Conservation (phyloP, 2,888 invertebrate genomes). For the Hydroisotoma schaefferi region DNA sequence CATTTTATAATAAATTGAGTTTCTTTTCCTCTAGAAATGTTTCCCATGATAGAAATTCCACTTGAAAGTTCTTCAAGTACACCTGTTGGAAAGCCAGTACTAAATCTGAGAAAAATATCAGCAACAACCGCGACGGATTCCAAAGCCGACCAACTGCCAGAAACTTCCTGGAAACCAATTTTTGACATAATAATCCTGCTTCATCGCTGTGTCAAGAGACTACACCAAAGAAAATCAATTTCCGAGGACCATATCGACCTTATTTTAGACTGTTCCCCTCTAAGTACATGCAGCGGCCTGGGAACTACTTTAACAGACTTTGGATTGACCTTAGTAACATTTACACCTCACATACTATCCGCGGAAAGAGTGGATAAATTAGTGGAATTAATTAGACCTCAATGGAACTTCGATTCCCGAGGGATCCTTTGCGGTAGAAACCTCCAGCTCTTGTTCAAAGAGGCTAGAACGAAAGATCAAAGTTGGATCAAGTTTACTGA, state of each 20-base stretch:
- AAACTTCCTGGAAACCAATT: conserved; percentile 14
- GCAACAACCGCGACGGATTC: no score
- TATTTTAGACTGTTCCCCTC: conserved; percentile 22
- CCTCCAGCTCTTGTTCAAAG: no score
- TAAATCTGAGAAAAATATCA: no score
- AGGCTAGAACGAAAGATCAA: neutral
- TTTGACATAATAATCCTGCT: conserved; percentile 31
- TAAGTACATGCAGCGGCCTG: conserved; percentile 15
- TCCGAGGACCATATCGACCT: conserved; percentile 18
- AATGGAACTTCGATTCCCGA: conserved; percentile 20
- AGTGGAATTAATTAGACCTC: conserved; percentile 29
- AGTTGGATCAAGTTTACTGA: conserved; percentile 25
- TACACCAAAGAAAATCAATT: conserved; percentile 22
- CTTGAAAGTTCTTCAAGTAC: neutral
- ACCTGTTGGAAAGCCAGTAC: no score
- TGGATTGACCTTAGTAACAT: conserved; percentile 31
- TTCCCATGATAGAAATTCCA: conserved; percentile 25
- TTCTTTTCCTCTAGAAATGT: conserved; percentile 25
- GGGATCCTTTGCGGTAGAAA: conserved; percentile 39
- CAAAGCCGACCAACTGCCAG: no score
- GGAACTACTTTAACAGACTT: conserved; percentile 28
- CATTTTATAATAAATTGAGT: conserved; percentile 1
- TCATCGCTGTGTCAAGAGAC: conserved; percentile 23
- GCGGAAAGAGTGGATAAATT: conserved; percentile 17
- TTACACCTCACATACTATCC: conserved; percentile 29